Evolutionary conservation across 2,797 vertebrate genomes (phyloP).

Genomic region (Anguilla marmorata): DNA sequence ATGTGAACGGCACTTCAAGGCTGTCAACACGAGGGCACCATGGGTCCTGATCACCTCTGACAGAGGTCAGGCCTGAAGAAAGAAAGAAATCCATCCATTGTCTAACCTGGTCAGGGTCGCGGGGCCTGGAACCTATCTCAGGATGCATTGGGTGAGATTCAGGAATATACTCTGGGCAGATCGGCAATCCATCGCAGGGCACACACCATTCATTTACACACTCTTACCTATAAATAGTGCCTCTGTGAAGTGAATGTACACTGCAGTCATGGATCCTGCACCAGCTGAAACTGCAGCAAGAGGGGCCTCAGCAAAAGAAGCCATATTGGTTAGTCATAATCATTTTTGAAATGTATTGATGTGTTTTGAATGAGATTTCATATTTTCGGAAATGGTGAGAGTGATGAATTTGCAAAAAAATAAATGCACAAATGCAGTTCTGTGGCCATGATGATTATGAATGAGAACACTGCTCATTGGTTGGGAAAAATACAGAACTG

Average conservation of each 20-base stretch:
- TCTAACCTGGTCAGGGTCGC: too few relatives aligned
- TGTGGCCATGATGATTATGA: neutral
- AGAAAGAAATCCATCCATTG: neutral
- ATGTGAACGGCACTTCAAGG: constrained; percentile 8
- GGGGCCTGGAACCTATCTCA: too few relatives aligned
- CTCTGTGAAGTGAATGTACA: neutral
- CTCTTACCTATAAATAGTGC: neutral
- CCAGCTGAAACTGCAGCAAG: neutral
- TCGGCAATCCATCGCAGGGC: too few relatives aligned
- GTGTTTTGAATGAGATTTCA: neutral
- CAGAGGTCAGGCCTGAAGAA: neutral
- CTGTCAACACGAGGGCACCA: constrained; percentile 24
- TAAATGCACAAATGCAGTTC: constrained; percentile 1
- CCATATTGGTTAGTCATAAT: too few relatives aligned
- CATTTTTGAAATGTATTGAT: too few relatives aligned
- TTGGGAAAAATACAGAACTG: neutral
- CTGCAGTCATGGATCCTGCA: too few relatives aligned
- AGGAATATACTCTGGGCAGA: too few relatives aligned
- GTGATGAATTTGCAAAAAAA: neutral
- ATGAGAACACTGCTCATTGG: neutral
- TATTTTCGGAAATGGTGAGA: too few relatives aligned
- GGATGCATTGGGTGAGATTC: too few relatives aligned
- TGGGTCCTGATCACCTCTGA: constrained; percentile 9
- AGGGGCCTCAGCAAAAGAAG: constrained; percentile 7
- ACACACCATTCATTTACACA: too few relatives aligned